Evolutionary conservation across 2,888 invertebrate species (phyloP).

Genomic region (Sinhomidia bicolor): DNA sequence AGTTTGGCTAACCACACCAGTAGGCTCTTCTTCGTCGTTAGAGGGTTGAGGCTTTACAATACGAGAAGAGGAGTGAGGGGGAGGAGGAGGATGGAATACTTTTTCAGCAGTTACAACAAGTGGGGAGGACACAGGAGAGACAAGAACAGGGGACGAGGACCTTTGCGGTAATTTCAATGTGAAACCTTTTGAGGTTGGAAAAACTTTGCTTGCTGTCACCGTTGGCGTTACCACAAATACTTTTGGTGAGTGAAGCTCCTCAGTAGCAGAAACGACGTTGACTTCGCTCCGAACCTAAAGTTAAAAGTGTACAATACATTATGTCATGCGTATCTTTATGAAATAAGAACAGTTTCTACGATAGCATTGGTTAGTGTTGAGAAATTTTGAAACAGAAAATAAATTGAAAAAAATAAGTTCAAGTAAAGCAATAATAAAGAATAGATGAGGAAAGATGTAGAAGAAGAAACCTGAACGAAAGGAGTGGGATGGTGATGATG

Average conservation of each 20-base stretch:
- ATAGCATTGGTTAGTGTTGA: neutral
- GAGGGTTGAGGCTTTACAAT: neutral
- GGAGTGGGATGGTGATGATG: no score
- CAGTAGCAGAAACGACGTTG: constrained; percentile 73
- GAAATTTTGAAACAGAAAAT: constrained; percentile 8
- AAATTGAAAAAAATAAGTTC: constrained; percentile 49
- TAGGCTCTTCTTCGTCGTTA: constrained; percentile 82
- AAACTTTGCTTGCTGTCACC: constrained; percentile 67
- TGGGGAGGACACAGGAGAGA: constrained; percentile 65
- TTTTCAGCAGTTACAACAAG: constrained; percentile 72
- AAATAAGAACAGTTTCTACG: neutral
- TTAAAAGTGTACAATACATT: neutral
- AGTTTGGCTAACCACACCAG: constrained; percentile 91
- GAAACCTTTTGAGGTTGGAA: constrained; percentile 77
- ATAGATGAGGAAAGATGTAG: constrained; percentile 45
- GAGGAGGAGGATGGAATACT: constrained; percentile 69
- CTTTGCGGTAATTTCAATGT: constrained; percentile 77
- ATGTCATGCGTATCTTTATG: constrained; percentile 39
- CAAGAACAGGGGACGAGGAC: constrained; percentile 64
- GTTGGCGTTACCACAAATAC: constrained; percentile 61
- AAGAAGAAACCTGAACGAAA: constrained; percentile 68
- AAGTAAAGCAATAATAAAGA: constrained; percentile 10
- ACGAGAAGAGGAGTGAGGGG: constrained; percentile 24
- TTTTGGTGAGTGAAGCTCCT: constrained; percentile 45
- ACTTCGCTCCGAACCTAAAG: constrained; percentile 74